Conservation (phyloP, 1,140 invertebrate genomes). For the Saccostrea cuccullata region DNA sequence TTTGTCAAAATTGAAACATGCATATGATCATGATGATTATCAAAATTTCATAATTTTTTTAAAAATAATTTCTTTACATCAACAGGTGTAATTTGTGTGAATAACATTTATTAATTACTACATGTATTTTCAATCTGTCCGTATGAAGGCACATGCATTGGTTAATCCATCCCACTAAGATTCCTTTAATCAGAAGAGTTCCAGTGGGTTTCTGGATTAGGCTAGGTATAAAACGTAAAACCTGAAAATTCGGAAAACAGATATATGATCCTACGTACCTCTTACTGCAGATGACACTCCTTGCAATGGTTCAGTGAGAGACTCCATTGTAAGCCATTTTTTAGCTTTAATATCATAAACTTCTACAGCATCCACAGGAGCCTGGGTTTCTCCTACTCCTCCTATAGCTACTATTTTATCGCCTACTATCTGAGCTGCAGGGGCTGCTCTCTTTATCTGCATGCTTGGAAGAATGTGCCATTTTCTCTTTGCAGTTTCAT, state of each 20-base stretch:
- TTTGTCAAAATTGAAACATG: too few species aligned
- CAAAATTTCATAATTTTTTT: neutral
- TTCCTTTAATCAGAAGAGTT: too few species aligned
- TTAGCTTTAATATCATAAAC: constrained; percentile 71
- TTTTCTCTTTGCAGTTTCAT: constrained; percentile 68
- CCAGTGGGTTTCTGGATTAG: too few species aligned
- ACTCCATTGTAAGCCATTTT: constrained; percentile 69
- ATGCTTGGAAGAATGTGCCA: constrained; percentile 71
- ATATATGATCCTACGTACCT: constrained; percentile 60
- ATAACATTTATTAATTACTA: too few species aligned
- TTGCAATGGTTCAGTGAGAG: constrained; percentile 65
- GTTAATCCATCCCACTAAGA: too few species aligned
- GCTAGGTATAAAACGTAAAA: too few species aligned
- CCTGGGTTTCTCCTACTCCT: constrained; percentile 72
- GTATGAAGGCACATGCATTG: too few species aligned
- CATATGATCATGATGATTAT: too few species aligned
- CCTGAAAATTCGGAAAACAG: too few species aligned
- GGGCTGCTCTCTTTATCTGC: constrained; percentile 74
- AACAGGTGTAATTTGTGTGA: too few species aligned
- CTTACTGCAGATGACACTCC: constrained; percentile 72
- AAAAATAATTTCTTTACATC: too few species aligned
- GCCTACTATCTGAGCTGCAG: constrained; percentile 68
- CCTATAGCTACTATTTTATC: constrained; percentile 74
- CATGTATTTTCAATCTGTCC: too few species aligned
- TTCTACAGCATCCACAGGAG: constrained; percentile 74